Evolutionary conservation across 1,140 invertebrate species (phyloP), one percentile per base, ranked within the genome.

Genomic region (Tachypleus tridentatus): DNA sequence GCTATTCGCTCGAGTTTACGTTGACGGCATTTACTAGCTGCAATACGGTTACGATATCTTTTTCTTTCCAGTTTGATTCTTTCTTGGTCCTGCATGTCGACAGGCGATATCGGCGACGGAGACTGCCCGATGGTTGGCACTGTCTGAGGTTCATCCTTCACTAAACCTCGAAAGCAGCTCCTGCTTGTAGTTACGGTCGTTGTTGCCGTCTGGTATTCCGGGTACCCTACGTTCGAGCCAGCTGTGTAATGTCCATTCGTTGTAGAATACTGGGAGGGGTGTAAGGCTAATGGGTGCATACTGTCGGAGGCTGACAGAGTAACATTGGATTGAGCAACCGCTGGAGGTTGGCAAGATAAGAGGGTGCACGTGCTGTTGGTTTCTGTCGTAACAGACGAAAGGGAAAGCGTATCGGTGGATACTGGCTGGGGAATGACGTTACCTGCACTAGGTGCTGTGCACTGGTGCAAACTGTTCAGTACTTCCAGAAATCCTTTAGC

Each of bases 61-160:
- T 99, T 99, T 47, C 95, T 82, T 76, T 98, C 96, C 51, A 98
- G 76, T 76, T 98, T 98, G 69, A 97, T 93, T 71, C 84, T 84
- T 76, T 98, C 95, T 76, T 98, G 94, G 54, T 84, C 84, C 74
- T 93, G 93, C 93, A 98, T 96, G 77, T 98, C 87, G 62, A 98
- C 96, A 4, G 94, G 93, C 3, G 90, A 93, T 4, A 63, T 7
- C 47, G 88, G 87, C 29, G 29, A 29, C 11, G 86, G 83, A 66
- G 81, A 84, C 58, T 78, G 75, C 61, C 71, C 83, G 3, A 64
- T 58, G 59, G 82, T 86, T 3, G 88, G 87, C 2, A 91, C 87
- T 3, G 87, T 90, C 73, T 91, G 89, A 1, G 89, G 89, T 76
- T 94, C 91, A 74, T 93, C 89, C 75, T 93, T 93, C 53, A 93